Conservation (phyloP, 2,888 invertebrate species). For the Agrochola circellaris region DNA sequence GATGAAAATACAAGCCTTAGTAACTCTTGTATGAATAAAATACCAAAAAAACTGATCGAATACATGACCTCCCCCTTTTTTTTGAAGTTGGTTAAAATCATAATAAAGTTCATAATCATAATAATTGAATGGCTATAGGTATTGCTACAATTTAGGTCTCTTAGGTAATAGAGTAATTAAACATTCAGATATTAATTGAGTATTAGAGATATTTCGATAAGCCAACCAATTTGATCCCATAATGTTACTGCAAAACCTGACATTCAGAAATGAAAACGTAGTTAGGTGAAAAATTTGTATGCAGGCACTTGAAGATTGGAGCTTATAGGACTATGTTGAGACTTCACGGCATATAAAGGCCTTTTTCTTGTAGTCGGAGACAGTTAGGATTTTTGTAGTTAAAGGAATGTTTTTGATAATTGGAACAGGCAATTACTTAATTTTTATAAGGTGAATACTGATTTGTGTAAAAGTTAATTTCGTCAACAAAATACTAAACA, state of each 20-base stretch:
- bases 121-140: not conserved
- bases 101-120: not conserved
- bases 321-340: not conserved
- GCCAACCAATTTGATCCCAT: no score
- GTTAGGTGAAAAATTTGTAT: conserved; percentile 12
- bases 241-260: not conserved
- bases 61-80: not conserved
- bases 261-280: not conserved
- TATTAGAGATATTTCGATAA: not conserved
- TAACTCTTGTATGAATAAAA: not conserved
- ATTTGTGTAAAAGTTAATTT: no score
- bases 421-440: no score
- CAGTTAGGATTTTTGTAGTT: not conserved
- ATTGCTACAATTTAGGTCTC: not conserved
- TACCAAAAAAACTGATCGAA: not conserved
- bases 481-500: conserved; percentile 34
- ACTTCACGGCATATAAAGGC: not conserved
- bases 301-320: conserved; percentile 18
- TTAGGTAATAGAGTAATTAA: no score
- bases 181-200: not conserved
- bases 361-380: not conserved
- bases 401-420: no score
- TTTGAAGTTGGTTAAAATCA: not conserved
- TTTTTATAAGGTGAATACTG: not conserved
- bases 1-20: not conserved